Evolutionary conservation across 2,113 vertebrate genomes (phyloP).

Genomic region (Macheiramphus alcinus): DNA sequence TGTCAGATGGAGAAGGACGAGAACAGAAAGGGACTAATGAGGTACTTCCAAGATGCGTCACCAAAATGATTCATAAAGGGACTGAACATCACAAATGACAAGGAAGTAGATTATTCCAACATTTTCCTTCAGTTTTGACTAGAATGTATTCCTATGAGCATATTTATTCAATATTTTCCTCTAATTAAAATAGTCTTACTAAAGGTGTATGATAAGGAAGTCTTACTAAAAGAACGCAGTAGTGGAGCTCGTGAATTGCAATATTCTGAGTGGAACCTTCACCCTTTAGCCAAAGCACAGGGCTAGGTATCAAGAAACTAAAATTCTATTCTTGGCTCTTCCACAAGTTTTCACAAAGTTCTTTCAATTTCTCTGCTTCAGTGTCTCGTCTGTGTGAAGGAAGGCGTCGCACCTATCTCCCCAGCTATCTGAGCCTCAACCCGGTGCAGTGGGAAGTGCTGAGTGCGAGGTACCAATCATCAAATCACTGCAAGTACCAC

Average conservation of each 20-base stretch:
- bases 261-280: background rate
- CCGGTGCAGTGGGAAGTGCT: rapidly evolving
- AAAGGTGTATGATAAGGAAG: background rate
- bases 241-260: background rate
- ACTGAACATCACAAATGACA: background rate
- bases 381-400: background rate
- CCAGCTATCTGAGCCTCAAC: background rate
- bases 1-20: background rate
- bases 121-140: background rate
- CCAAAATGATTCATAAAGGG: background rate
- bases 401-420: rapidly evolving
- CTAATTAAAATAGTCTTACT: background rate
- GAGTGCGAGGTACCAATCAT: rapidly evolving
- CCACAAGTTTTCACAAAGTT: background rate
- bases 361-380: background rate
- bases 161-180: background rate
- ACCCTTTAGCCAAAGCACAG: background rate
- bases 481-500: too few species aligned
- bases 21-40: background rate
- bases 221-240: background rate
- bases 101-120: background rate
- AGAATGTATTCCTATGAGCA: background rate
- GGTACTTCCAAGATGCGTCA: background rate
- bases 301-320: background rate
- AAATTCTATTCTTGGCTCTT: background rate